Conservation (phyloP, 2,797 vertebrate species). For the Ambastaia sidthimunki region DNA sequence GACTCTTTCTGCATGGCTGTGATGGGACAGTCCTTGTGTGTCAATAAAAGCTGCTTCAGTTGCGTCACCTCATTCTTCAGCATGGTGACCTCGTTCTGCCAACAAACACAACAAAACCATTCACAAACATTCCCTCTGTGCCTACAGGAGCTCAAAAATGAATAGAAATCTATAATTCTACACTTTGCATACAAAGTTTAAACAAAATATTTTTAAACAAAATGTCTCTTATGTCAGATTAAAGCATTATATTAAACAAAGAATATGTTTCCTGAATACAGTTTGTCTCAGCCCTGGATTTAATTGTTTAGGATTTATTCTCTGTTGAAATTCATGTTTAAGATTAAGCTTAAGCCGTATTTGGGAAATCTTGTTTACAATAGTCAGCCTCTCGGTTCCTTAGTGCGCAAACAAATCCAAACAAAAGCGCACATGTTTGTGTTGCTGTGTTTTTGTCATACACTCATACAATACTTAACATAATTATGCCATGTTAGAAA, state of each 20-base stretch:
- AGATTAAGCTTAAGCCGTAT: background rate
- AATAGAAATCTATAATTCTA: background rate
- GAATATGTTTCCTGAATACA: background rate
- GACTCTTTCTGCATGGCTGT: conserved; percentile 99
- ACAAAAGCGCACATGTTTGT: conserved; percentile 40
- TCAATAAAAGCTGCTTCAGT: conserved; percentile 98
- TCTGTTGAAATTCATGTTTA: background rate
- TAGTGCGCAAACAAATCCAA: conserved; percentile 19
- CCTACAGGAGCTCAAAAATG: background rate
- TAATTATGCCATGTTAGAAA: conserved; percentile 44
- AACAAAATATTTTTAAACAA: conserved; percentile 5
- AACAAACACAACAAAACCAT: conserved; percentile 29
- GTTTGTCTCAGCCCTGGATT: background rate
- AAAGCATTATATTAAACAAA: background rate
- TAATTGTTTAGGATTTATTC: background rate
- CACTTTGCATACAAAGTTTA: conserved; percentile 4
- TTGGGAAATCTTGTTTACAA: conserved; percentile 12
- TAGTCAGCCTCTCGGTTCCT: conserved; percentile 3
- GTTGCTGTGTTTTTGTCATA: conserved; percentile 19
- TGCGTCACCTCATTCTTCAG: conserved; percentile 99
- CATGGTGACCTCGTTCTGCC: conserved; percentile 98
- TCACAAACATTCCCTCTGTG: background rate
- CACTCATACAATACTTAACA: conserved; percentile 30
- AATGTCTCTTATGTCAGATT: background rate
- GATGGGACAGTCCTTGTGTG: conserved; percentile 99